These are phyloP conservation scores for Bubo bubo DNA, from an alignment of 2,113 vertebrate species.

Conservation along the genomic window DNA sequence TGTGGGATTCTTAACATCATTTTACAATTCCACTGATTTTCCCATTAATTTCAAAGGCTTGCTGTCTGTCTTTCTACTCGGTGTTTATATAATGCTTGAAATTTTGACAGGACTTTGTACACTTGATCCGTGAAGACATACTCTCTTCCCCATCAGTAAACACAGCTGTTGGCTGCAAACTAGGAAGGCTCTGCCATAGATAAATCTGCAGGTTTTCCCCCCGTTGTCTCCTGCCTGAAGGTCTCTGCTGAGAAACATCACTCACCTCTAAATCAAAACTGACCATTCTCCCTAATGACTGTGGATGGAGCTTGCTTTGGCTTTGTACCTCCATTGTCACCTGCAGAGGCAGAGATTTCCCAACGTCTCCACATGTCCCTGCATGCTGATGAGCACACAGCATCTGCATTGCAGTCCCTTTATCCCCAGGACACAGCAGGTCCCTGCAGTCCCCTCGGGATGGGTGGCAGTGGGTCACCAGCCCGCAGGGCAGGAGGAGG, in stretches of 20 bases:
- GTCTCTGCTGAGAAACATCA: neutral
- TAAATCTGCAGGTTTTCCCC: neutral
- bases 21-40: neutral
- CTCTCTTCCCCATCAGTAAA: neutral
- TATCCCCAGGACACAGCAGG: fast-evolving
- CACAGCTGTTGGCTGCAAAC: neutral
- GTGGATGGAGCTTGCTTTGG: fast-evolving
- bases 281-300: neutral
- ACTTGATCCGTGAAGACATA: neutral
- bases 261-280: neutral
- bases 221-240: fast-evolving
- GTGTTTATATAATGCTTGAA: neutral
- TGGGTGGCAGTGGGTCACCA: fast-evolving
- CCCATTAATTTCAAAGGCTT: neutral
- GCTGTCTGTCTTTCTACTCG: neutral
- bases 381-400: neutral
- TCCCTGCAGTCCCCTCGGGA: neutral
- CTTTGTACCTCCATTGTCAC: fast-evolving
- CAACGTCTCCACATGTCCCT: fast-evolving
- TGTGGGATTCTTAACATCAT: neutral
- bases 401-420: neutral
- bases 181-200: neutral
- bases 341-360: neutral
- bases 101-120: neutral
- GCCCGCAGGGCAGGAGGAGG: neutral